These are phyloP conservation scores for Teleiodes luculella DNA, from an alignment of 2,888 invertebrate species.

Conservation along the genomic window DNA sequence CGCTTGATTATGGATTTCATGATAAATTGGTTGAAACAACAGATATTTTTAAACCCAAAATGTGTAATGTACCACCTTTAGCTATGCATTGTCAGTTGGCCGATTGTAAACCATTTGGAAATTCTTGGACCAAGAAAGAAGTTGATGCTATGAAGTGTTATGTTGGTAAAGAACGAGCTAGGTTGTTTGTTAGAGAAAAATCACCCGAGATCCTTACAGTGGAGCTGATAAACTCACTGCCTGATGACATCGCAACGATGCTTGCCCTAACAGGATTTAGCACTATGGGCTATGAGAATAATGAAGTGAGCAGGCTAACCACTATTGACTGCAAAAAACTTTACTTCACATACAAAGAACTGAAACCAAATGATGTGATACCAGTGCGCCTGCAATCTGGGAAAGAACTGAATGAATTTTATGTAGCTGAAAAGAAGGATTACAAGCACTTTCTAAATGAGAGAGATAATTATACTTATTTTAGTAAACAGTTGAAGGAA, in stretches of 20 bases:
- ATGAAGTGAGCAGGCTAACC: conserved; percentile 18
- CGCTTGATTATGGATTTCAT: conserved; percentile 35
- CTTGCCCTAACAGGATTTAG: conserved; percentile 30
- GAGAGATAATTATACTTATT: conserved; percentile 4
- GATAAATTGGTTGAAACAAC: conserved; percentile 28
- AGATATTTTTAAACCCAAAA: conserved; percentile 7
- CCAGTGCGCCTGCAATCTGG: background rate
- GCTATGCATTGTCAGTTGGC: conserved; percentile 32
- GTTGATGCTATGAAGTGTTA: conserved; percentile 33
- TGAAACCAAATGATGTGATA: background rate
- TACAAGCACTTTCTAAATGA: conserved; percentile 2
- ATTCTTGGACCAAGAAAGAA: conserved; percentile 20
- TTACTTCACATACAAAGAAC: conserved; percentile 18
- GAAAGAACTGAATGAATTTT: background rate
- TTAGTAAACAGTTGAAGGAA: background rate
- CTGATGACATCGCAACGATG: conserved; percentile 37
- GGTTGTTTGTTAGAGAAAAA: conserved; percentile 28
- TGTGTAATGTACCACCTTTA: conserved; percentile 23
- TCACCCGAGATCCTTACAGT: conserved; percentile 26
- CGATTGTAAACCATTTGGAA: conserved; percentile 29
- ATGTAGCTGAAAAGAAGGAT: conserved; percentile 3
- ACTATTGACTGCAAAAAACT: conserved; percentile 16
- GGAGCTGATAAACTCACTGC: conserved; percentile 30
- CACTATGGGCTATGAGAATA: conserved; percentile 23
- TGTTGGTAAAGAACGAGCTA: conserved; percentile 29